phyloP scores from a whole-genome alignment of 2,888 invertebrate species.

The Deilephila porcellus region DNA sequence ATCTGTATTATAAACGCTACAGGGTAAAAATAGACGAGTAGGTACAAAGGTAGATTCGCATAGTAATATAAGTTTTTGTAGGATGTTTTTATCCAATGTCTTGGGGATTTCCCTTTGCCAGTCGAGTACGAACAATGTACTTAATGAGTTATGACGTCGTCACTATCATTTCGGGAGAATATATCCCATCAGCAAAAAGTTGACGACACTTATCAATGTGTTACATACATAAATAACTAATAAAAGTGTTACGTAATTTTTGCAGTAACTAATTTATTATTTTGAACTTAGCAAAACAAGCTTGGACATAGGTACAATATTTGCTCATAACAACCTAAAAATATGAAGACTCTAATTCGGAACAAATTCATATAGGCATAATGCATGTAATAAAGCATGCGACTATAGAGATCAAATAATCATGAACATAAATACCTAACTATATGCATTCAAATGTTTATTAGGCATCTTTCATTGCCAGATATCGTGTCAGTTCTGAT shows the following conservation, averaged over 20 bases:
- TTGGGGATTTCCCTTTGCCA: conserved; percentile 11
- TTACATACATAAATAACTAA: neutral
- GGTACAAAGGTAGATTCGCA: neutral
- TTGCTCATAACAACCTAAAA: too few species aligned
- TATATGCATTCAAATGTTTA: too few species aligned
- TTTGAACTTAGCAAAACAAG: too few species aligned
- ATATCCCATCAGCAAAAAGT: neutral
- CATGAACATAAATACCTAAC: too few species aligned
- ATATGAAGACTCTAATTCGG: neutral
- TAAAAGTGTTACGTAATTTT: neutral
- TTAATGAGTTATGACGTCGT: neutral
- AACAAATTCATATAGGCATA: neutral
- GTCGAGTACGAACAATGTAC: neutral
- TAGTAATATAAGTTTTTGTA: neutral
- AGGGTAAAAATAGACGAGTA: neutral
- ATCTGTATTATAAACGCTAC: neutral
- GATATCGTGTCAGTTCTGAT: too few species aligned
- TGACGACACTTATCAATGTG: neutral
- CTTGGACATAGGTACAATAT: too few species aligned
- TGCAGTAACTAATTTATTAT: neutral
- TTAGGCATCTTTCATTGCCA: too few species aligned
- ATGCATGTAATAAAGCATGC: too few species aligned
- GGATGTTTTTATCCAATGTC: neutral
- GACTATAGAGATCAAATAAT: too few species aligned
- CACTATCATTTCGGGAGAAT: neutral